Evolutionary conservation across 2,888 invertebrate species (phyloP), one percentile per base, ranked within the genome.

Genomic region (Acutogordius australiensis): DNA sequence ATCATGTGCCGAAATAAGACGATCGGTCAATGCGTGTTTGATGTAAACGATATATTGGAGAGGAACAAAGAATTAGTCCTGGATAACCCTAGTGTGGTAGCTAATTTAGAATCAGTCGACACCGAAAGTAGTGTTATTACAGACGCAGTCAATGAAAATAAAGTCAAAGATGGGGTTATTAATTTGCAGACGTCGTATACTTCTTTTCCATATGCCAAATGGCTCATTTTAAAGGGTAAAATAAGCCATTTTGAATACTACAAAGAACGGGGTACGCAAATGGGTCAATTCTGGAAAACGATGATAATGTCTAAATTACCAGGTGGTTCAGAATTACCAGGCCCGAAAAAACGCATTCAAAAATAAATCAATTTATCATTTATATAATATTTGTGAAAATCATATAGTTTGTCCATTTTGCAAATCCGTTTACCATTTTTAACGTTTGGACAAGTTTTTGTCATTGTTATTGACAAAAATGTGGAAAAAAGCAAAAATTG

Each of bases 231-330:
- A 26, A 51, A 51, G 23, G 51, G 51, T 8, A 51, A 51, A 23
- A 26, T 51, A 4, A 26, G 51, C 4, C 8, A 4, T 13, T 13
- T 51, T 13, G 51, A 51, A 4, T 51, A 51, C 23, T n/a, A n/a
- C n/a, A 51, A 51, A 51, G 51, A 51, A 23, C 8, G 23, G 26
- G 51, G 51, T 21, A 23, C 4, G 8, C 51, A 51, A 23, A 51
- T 51, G 51, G 51, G 51, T 21, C 51, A 51, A n/a, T 51, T 51
- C 23, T 51, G 51, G 51, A 51, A 51, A 23, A 51, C 8, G 4
- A n/a, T 51, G 51, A n/a, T 51, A 51, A 4, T 8, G 51, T 51
- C 51, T 4, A 51, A 51, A 23, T 8, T 51, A 23, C 4, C 23
- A 4, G 51, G 51, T 4, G 26, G 4, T 26, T 13, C 18, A 51